Evolutionary conservation across 2,113 vertebrate genomes (phyloP).

Genomic region (Corydoras maculifer): DNA sequence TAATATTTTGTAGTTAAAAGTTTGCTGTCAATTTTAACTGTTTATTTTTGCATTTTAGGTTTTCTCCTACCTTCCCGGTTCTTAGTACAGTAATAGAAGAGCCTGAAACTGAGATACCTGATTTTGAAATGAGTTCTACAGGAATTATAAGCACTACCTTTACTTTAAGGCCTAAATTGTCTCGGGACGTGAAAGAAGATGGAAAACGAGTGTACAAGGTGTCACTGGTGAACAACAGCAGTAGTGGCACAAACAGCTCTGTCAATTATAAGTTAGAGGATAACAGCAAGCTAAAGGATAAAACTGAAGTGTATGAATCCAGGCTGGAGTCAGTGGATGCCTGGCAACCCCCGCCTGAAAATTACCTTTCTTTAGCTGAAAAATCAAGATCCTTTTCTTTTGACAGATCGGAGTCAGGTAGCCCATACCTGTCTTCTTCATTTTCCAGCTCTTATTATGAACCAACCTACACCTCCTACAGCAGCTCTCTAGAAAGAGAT

Average conservation of each 20-base stretch:
- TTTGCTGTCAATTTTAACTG: background rate
- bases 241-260: background rate
- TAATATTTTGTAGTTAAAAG: background rate
- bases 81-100: slow-evolving; percentile 16
- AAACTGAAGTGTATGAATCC: slow-evolving; percentile 8
- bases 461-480: background rate
- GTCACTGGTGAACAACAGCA: slow-evolving; percentile 53
- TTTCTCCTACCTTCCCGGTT: slow-evolving; percentile 7
- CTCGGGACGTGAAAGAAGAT: slow-evolving; percentile 40
- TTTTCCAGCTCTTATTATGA: slow-evolving; percentile 5
- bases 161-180: slow-evolving; percentile 42
- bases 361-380: slow-evolving; percentile 8
- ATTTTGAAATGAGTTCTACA: slow-evolving; percentile 41
- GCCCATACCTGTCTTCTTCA: slow-evolving; percentile 15
- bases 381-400: background rate
- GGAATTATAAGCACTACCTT: slow-evolving; percentile 39
- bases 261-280: slow-evolving; percentile 7
- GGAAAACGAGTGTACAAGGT: slow-evolving; percentile 63
- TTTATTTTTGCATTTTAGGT: slow-evolving; percentile 36
- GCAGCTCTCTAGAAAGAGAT: slow-evolving; percentile 23
- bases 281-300: background rate
- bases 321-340: slow-evolving; percentile 13
- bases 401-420: slow-evolving; percentile 19
- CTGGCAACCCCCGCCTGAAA: slow-evolving; percentile 43
- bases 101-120: slow-evolving; percentile 21